Base-by-base conservation (phyloP, 2,113 vertebrate genomes). In the Nyctibius bracteatus region DNA sequence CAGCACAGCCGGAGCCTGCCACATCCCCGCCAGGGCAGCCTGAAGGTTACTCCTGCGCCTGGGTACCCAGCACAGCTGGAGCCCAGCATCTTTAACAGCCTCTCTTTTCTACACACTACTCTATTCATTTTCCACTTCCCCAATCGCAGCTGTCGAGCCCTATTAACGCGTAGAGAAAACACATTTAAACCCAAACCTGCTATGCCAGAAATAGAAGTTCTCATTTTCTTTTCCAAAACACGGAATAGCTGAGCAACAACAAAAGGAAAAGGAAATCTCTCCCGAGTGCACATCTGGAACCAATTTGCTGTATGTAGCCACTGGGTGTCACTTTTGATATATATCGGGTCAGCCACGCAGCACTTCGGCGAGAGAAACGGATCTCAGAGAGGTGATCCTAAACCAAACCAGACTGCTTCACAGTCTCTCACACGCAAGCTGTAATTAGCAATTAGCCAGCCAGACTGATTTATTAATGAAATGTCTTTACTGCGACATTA, bases 241-340 rank as follows among this genome's bases (percentile, higher is more conserved):
- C 33, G 79, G 86, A 93, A 92, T 70, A 93, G 91, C 91, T 91
- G 93, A 97, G 82, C 81, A 95, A 95, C 96, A 96, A 95, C 51
- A 31, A 95, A 93, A 90, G 74, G 52, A 93, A 94, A 95, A 92
- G 94, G 89, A 97, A 96, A 95, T 80, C 86, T 96, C 90, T 96
- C 84, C 71, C 25, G 28, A 97, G 92, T 37, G 86, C 92, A 95
- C 97, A 97, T 97, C 97, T 97, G 97, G 96, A 97, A 96, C 67
- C 94, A 97, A 97, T 97, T 95, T 96, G 92, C 93, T 95, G 91
- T 81, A 87, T 87, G 94, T 49, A 97, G 95, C 97, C 97, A 97
- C 96, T 96, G 96, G 96, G 96, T 97, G 96, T 97, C 96, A 97
- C 96, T 97, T 97, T 96, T 97, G 93, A 97, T 96, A 96, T 97